A percentile compares a stretch with the other conserved stretches of the same genome.
phyloP scores from a whole-genome alignment of 2,888 invertebrate species.

The Adineta ricciae region DNA sequence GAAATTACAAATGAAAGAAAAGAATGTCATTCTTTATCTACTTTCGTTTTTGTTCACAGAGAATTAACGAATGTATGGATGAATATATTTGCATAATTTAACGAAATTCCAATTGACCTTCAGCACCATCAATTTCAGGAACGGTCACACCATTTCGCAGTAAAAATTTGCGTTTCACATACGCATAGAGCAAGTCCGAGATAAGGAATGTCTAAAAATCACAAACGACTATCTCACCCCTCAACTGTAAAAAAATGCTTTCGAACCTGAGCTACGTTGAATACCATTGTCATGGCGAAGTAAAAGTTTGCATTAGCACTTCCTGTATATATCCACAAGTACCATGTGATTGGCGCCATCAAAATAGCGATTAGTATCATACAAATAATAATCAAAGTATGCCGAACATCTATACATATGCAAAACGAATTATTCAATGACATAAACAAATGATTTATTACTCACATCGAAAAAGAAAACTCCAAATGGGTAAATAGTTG shows the following conservation, averaged over 20 bases:
- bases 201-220: conserved; percentile 24
- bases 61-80: neutral
- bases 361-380: conserved; percentile 77
- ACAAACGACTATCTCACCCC: neutral
- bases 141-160: conserved; percentile 22
- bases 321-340: conserved; percentile 92
- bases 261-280: conserved; percentile 20
- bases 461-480: conserved; percentile 70
- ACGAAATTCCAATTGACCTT: conserved; percentile 18
- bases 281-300: conserved; percentile 80
- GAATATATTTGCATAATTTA: conserved; percentile 6
- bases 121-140: neutral
- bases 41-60: neutral
- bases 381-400: conserved; percentile 81
- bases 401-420: conserved; percentile 61
- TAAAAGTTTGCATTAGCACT: conserved; percentile 99
- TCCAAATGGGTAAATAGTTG: conserved; percentile 79
- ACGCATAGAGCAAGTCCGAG: conserved; percentile 27
- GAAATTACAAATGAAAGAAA: no score
- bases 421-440: no score
- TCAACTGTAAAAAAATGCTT: neutral
- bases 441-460: conserved; percentile 19
- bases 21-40: no score
- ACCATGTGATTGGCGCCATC: conserved; percentile 87
- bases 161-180: conserved; percentile 31